Evolutionary conservation across 2,113 vertebrate species (phyloP).

Genomic region (Malurus melanocephalus): DNA sequence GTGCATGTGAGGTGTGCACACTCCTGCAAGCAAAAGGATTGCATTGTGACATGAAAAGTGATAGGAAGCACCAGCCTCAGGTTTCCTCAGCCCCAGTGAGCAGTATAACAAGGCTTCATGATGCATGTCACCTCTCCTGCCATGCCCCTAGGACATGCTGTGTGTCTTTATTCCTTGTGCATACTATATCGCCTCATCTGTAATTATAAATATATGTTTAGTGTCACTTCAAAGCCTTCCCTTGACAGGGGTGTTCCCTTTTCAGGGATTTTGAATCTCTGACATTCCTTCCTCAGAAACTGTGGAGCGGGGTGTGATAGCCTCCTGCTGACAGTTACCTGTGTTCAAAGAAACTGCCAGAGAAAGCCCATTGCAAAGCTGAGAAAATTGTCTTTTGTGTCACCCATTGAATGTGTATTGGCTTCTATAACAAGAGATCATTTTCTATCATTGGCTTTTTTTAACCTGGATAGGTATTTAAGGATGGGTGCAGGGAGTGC

Average conservation of each 20-base stretch:
- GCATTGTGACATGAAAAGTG: slow-evolving; percentile 31
- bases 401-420: background rate
- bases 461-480: background rate
- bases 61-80: slow-evolving; percentile 31
- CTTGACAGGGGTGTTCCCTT: slow-evolving; percentile 44
- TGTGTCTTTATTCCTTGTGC: slow-evolving; percentile 19
- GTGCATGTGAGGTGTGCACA: background rate
- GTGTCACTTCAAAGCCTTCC: slow-evolving; percentile 51
- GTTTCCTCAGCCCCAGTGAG: slow-evolving; percentile 48
- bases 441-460: background rate
- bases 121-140: slow-evolving; percentile 53
- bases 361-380: background rate
- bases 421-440: background rate
- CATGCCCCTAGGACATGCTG: slow-evolving; percentile 20
- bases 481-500: background rate
- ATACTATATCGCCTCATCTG: slow-evolving; percentile 7
- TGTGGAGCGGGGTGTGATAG: slow-evolving; percentile 12
- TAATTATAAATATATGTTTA: slow-evolving; percentile 62
- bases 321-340: slow-evolving; percentile 28
- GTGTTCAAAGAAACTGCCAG: slow-evolving; percentile 24
- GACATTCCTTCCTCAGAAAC: slow-evolving; percentile 45
- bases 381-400: background rate
- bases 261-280: slow-evolving; percentile 37
- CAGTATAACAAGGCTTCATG: slow-evolving; percentile 46
- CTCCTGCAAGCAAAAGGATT: slow-evolving; percentile 2